These are phyloP conservation scores for Lampris incognitus DNA, from an alignment of 2,113 vertebrate genomes.

Conservation along the genomic window DNA sequence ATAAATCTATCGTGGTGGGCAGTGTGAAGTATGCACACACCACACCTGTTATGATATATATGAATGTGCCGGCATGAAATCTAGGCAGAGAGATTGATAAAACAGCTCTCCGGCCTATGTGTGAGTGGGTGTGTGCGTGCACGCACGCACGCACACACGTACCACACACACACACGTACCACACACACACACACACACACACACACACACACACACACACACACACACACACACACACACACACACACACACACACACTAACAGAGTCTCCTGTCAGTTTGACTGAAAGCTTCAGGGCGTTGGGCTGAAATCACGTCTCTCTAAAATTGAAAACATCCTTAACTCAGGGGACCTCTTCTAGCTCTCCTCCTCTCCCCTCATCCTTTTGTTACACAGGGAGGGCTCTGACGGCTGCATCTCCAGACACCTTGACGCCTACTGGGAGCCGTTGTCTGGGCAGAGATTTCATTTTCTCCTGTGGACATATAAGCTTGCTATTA, in stretches of 20 bases:
- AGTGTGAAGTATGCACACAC: slow-evolving; percentile 64
- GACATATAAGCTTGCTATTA: slow-evolving; percentile 44
- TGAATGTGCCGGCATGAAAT: slow-evolving; percentile 47
- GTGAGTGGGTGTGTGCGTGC: not conserved
- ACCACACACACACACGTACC: not conserved
- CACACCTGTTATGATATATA: slow-evolving; percentile 66
- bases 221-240: slow-evolving; percentile 15
- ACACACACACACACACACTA: slow-evolving; percentile 26
- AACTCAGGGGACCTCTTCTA: slow-evolving; percentile 55
- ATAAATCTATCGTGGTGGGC: slow-evolving; percentile 60
- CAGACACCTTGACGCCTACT: slow-evolving; percentile 41
- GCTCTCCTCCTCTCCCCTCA: not conserved
- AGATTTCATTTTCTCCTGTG: slow-evolving; percentile 56
- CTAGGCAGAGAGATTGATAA: slow-evolving; percentile 58
- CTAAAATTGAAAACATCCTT: slow-evolving; percentile 63
- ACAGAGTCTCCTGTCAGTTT: slow-evolving; percentile 54
- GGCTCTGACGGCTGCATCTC: slow-evolving; percentile 30
- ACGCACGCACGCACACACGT: not conserved
- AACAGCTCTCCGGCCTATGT: slow-evolving; percentile 36
- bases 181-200: not conserved
- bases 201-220: not conserved
- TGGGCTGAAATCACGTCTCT: slow-evolving; percentile 58
- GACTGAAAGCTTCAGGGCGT: slow-evolving; percentile 58
- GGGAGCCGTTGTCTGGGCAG: slow-evolving; percentile 60
- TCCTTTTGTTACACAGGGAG: slow-evolving; percentile 28